phyloP scores from a whole-genome alignment of 2,888 invertebrate species.

The Orthonevra nobilis region DNA sequence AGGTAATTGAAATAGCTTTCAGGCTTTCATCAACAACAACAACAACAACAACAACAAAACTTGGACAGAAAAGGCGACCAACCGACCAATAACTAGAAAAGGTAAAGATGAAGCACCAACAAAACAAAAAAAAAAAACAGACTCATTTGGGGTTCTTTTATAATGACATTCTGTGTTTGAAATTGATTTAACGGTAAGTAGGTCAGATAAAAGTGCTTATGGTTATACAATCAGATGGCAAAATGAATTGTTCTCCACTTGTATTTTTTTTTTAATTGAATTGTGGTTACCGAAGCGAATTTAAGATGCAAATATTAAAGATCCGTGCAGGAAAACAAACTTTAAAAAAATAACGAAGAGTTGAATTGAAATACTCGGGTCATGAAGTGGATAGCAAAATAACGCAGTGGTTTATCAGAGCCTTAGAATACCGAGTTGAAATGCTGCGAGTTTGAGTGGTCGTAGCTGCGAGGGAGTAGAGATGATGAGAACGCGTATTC shows the following conservation, averaged over 20 bases:
- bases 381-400: too few relatives aligned
- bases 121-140: constrained; percentile 4
- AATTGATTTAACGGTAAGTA: constrained; percentile 69
- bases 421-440: too few relatives aligned
- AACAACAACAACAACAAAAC: too few relatives aligned
- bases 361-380: too few relatives aligned
- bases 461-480: too few relatives aligned
- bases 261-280: constrained; percentile 3
- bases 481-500: too few relatives aligned
- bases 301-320: too few relatives aligned
- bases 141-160: constrained; percentile 17
- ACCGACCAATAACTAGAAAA: background rate
- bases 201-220: constrained; percentile 64
- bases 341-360: too few relatives aligned
- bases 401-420: too few relatives aligned
- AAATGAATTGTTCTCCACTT: constrained; percentile 15
- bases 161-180: constrained; percentile 61
- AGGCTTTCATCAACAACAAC: constrained; percentile 45
- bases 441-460: too few relatives aligned
- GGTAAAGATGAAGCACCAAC: constrained; percentile 6
- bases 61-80: constrained; percentile 11
- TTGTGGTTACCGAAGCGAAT: too few relatives aligned
- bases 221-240: constrained; percentile 44
- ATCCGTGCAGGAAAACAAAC: too few relatives aligned
- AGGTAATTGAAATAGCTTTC: constrained; percentile 29